A percentile compares a stretch with the other conserved stretches of the same genome.
These are phyloP conservation scores for Omphaloscelis lunosa DNA, from an alignment of 2,888 invertebrate species.

Conservation along the genomic window DNA sequence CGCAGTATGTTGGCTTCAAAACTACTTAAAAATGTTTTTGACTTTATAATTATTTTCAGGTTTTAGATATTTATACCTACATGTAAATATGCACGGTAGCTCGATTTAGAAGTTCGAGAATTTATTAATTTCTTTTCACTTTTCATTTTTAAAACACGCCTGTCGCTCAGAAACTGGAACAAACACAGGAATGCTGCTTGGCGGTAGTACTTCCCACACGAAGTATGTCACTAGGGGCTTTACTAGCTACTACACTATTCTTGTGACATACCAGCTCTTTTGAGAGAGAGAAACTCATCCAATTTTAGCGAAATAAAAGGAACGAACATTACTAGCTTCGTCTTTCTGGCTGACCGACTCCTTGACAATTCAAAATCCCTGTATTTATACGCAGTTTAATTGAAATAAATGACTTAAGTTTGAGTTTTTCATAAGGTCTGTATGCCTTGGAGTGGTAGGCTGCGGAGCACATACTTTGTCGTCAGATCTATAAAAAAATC, in stretches of 20 bases:
- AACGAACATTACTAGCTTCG: not conserved
- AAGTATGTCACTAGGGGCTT: not conserved
- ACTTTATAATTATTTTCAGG: too few relatives aligned
- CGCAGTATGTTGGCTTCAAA: too few relatives aligned
- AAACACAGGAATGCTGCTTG: not conserved
- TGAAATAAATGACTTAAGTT: not conserved
- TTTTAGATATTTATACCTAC: too few relatives aligned
- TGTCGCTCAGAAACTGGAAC: not conserved
- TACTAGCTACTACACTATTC: not conserved
- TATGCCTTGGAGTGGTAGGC: too few relatives aligned
- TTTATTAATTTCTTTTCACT: not conserved
- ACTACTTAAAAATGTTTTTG: too few relatives aligned
- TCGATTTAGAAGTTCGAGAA: too few relatives aligned
- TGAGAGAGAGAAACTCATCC: not conserved
- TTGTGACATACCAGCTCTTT: not conserved
- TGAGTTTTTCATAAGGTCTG: not conserved
- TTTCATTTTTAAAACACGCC: not conserved
- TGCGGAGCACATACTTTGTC: too few relatives aligned
- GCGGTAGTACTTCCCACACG: not conserved
- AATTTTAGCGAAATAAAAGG: not conserved
- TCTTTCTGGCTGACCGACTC: not conserved
- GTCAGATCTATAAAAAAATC: not conserved
- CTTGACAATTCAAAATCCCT: not conserved
- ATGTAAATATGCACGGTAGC: too few relatives aligned
- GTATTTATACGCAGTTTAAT: not conserved